These are phyloP conservation scores for Aphelocoma californica DNA, from an alignment of 2,797 vertebrate species.

Conservation along the genomic window DNA sequence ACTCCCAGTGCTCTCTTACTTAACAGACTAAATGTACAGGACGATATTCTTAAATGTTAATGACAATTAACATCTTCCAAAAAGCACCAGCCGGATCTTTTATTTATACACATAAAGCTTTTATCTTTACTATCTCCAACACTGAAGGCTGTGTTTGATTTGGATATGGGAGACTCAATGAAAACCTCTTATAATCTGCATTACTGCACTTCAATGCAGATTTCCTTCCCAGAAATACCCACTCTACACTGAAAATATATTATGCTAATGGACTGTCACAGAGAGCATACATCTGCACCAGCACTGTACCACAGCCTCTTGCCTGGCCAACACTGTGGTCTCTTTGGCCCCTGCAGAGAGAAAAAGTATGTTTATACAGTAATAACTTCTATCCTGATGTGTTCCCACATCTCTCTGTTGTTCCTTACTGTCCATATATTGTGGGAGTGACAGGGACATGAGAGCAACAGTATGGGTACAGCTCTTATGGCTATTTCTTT, in stretches of 20 bases:
- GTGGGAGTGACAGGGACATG: background rate
- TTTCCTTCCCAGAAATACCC: background rate
- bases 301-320: background rate
- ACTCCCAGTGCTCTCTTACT: slow-evolving; percentile 31
- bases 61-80: slow-evolving; percentile 18
- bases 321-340: background rate
- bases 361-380: background rate
- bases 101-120: slow-evolving; percentile 24
- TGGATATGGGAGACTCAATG: background rate
- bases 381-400: background rate
- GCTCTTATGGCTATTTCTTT: background rate
- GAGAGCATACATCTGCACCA: background rate
- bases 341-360: background rate
- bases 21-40: slow-evolving; percentile 2
- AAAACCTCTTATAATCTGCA: background rate
- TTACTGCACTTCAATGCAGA: background rate
- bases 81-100: slow-evolving; percentile 20
- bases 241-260: background rate
- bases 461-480: background rate
- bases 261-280: background rate
- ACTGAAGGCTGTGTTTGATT: background rate
- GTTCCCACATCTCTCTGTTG: background rate
- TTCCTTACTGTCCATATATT: background rate
- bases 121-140: slow-evolving; percentile 33
- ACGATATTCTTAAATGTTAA: slow-evolving; percentile 33